Base-by-base conservation (phyloP, 2,888 invertebrate genomes). In the Harpalus rubripes region DNA sequence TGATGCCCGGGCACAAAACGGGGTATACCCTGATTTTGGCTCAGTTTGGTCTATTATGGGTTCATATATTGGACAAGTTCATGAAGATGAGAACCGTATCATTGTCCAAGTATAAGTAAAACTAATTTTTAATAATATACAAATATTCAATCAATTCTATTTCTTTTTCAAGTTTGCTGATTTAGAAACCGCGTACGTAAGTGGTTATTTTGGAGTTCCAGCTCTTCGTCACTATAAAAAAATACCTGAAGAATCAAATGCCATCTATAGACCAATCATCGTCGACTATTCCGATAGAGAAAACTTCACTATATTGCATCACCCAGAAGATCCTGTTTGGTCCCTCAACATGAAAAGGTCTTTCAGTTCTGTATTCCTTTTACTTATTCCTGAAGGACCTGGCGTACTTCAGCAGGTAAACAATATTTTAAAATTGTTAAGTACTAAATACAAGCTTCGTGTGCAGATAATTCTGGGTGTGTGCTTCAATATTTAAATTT, bases 291-390 rank as follows among this genome's bases (percentile, higher is more conserved):
- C n/a, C 44, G 18, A 74, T 59, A 15, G 41, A 44, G 2, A 32
- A 18, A 74, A 74, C 12, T 10, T 76, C 59, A 41, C 78, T 12
- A 78, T 59, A n/a, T 6, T 16, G 6, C 72, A 74, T 74, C 52
- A 74, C 32, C 39, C 58, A 1, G 89, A 90, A 26, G 95, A 94
- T 87, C 93, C 94, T 0, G 91, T 92, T 0, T 95, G 95, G 95
- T 93, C 94, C 0, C 93, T 93, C 26, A 95, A 95, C 88, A 92
- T 95, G 82, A 95, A 95, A 88, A 91, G 95, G 78, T 95, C 94
- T 0, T 91, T 95, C 61, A 94, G 94, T 68, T 68, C 68, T 68
- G 68, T 26, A 7, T 68, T 68, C 8, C 7, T 68, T 12, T 7
- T 32, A 1, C 3, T 7, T 22, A 26, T 5, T n/a, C 63, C 63